phyloP scores from a whole-genome alignment of 2,888 invertebrate species.

The Aspidapion aeneum region DNA sequence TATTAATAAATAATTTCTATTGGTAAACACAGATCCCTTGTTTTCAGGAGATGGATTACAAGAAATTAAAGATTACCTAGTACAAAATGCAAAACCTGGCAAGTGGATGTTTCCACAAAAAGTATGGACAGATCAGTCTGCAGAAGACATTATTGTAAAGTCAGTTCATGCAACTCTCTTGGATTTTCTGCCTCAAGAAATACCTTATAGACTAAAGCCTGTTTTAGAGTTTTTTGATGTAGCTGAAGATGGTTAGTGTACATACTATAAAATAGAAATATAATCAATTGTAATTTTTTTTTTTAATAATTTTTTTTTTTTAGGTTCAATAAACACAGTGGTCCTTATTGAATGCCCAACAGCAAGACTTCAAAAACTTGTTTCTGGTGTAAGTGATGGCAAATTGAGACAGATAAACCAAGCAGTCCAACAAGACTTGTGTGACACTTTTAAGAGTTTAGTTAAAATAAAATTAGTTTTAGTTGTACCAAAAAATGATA shows the following conservation, averaged over 20 bases:
- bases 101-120: conserved; percentile 66
- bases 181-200: conserved; percentile 78
- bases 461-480: conserved; percentile 41
- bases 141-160: conserved; percentile 65
- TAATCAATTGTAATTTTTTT: no score
- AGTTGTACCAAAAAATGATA: conserved; percentile 20
- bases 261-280: no score
- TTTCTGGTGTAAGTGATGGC: conserved; percentile 66
- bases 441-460: conserved; percentile 41
- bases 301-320: conserved; percentile 32
- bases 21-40: no score
- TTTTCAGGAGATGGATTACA: conserved; percentile 41
- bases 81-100: conserved; percentile 60
- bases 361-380: conserved; percentile 58
- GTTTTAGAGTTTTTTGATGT: conserved; percentile 65
- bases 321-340: conserved; percentile 54
- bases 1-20: no score
- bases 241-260: conserved; percentile 54
- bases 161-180: conserved; percentile 81
- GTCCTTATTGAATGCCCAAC: conserved; percentile 63
- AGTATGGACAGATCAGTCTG: conserved; percentile 70
- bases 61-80: conserved; percentile 57
- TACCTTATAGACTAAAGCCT: conserved; percentile 75
- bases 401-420: conserved; percentile 68
- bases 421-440: conserved; percentile 42